A percentile compares a stretch with the other conserved stretches of the same genome.
Conservation (phyloP, 2,797 vertebrate genomes). For the Falco columbarius region DNA sequence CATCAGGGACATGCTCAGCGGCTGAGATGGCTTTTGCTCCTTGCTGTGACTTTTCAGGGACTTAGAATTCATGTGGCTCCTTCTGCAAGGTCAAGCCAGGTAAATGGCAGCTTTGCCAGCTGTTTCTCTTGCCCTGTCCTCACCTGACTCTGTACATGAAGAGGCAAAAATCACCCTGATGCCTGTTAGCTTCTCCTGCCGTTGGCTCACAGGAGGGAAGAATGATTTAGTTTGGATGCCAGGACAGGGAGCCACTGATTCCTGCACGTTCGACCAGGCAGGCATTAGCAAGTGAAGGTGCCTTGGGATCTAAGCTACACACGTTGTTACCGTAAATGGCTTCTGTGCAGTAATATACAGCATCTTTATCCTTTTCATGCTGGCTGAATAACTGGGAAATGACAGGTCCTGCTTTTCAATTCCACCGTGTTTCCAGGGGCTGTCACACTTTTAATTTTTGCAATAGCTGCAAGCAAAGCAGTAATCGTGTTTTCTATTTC, state of each 20-base stretch:
- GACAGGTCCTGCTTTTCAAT: conserved; percentile 29
- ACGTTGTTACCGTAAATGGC: neutral
- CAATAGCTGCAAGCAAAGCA: conserved; percentile 47
- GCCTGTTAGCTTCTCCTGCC: neutral
- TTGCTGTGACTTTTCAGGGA: neutral
- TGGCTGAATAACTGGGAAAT: neutral
- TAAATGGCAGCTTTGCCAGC: neutral
- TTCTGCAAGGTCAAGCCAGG: neutral
- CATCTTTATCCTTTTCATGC: conserved; percentile 10
- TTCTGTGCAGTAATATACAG: neutral
- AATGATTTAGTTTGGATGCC: neutral
- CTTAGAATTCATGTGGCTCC: neutral
- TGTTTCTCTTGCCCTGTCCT: neutral
- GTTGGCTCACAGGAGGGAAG: neutral
- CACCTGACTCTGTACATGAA: conserved; percentile 16
- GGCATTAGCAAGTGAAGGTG: neutral
- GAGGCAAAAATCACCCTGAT: neutral
- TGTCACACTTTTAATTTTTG: conserved; percentile 42
- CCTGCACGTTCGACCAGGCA: neutral
- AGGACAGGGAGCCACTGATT: neutral
- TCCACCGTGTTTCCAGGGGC: neutral
- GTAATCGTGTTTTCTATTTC: conserved; percentile 19
- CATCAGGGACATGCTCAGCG: neutral
- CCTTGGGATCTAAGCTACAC: neutral
- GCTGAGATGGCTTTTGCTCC: neutral